A percentile compares a stretch with the other conserved stretches of the same genome.
phyloP scores from a whole-genome alignment of 2,888 invertebrate species.

The Melanostoma mellinum region DNA sequence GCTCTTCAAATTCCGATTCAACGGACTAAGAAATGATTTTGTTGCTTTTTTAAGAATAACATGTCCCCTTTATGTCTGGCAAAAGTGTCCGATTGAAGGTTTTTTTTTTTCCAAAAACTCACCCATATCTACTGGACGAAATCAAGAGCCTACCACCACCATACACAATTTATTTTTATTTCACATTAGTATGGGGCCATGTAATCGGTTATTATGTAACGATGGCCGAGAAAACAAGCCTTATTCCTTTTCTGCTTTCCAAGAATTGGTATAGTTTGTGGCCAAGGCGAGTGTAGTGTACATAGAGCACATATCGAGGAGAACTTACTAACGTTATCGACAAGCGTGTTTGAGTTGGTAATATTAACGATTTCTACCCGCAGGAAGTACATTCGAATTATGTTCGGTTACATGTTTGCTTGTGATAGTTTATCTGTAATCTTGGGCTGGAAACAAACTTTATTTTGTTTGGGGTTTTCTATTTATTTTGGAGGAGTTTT shows the following conservation, averaged over 20 bases:
- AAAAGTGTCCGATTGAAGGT: slow-evolving; percentile 49
- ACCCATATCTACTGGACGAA: slow-evolving; percentile 40
- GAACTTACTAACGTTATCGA: slow-evolving; percentile 36
- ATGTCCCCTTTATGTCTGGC: background rate
- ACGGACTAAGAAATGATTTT: slow-evolving; percentile 22
- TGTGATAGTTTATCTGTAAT: slow-evolving; percentile 65
- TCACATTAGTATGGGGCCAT: slow-evolving; percentile 44
- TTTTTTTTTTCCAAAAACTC: slow-evolving; percentile 12
- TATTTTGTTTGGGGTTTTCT: slow-evolving; percentile 1
- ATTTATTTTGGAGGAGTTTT: too few species aligned
- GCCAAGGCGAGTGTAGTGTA: slow-evolving; percentile 4
- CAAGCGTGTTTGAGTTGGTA: slow-evolving; percentile 35
- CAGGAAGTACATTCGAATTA: slow-evolving; percentile 58
- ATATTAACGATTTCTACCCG: slow-evolving; percentile 48
- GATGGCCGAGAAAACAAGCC: slow-evolving; percentile 39
- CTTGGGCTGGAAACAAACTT: slow-evolving; percentile 57
- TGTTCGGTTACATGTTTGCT: slow-evolving; percentile 63
- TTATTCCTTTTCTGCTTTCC: slow-evolving; percentile 29
- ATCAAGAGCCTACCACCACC: slow-evolving; percentile 19
- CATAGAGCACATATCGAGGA: background rate
- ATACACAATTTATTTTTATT: slow-evolving; percentile 45
- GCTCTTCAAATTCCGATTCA: slow-evolving; percentile 63
- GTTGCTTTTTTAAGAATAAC: slow-evolving; percentile 6
- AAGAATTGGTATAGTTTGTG: background rate
- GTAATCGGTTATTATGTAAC: slow-evolving; percentile 66